Evolutionary conservation across 2,113 vertebrate species (phyloP), one percentile per base, ranked within the genome.

Genomic region (Macroglossus sobrinus): DNA sequence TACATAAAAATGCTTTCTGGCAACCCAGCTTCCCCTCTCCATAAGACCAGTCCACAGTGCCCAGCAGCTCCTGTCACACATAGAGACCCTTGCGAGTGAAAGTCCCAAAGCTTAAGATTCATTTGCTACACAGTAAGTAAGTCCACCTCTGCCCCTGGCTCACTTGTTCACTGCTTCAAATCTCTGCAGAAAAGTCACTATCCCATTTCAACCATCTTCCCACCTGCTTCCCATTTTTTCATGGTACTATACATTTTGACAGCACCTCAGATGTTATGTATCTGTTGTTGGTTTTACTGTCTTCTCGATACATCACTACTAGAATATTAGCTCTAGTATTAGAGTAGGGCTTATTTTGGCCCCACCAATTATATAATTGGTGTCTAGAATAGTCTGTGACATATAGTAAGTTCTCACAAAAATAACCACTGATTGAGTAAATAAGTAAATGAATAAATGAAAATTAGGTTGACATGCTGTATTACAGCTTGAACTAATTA

Each of bases 401-500:
- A 66, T n/a, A 69, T 2, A 78, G 33, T 47, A 43, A 12, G 21
- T 22, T 24, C 15, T 94, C 78, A 69, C 64, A 75, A 50, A 89
- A 96, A 35, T 50, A 93, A 84, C 22, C 22, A 71, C 21, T 59
- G 21, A 15, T 18, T 78, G 61, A 53, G 66, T 59, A 85, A 76
- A 63, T 76, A 26, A 87, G 6, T 53, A 12, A 55, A 87, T 21
- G 15, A 78, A 81, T 68, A 79, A 55, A 64, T 57, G 47, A 88
- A 96, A 89, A 76, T 35, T 55, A 55, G 45, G 43, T 16, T 82
- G 50, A 78, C 86, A 68, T 93, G 61, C 14, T 35, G 2, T 43
- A 82, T 79, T 94, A 57, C 9, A 85, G 12, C 13, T 61, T 72
- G 15, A 91, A 94, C 33, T 68, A 89, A 84, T 92, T 92, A 75